Evolutionary conservation across 2,888 invertebrate genomes (phyloP).

Genomic region (Rotaria magnacalcarata): DNA sequence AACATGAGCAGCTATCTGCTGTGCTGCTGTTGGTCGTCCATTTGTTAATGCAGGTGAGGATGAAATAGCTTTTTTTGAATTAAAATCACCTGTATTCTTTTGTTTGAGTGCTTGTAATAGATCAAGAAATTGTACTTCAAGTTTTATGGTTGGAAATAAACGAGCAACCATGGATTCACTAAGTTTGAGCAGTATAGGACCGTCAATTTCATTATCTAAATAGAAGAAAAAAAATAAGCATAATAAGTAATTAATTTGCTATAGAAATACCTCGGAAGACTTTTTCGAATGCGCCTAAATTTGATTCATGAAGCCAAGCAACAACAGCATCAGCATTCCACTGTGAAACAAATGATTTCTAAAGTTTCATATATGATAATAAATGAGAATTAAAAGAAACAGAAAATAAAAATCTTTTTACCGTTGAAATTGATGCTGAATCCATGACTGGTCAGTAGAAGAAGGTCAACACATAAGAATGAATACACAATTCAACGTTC

Average conservation of each 20-base stretch:
- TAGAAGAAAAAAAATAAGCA: no score
- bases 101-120: conserved; percentile 1
- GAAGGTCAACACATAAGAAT: neutral
- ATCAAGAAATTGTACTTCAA: conserved; percentile 27
- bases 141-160: conserved; percentile 28
- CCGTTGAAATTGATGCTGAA: neutral
- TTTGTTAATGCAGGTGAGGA: neutral
- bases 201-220: conserved; percentile 31
- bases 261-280: neutral
- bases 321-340: neutral
- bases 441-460: neutral
- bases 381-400: neutral
- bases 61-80: neutral
- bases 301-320: conserved; percentile 15
- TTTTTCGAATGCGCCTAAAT: conserved; percentile 7
- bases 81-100: neutral
- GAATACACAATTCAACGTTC: neutral
- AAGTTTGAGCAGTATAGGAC: neutral
- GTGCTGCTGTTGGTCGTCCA: neutral
- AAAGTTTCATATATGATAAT: neutral
- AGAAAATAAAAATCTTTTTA: neutral
- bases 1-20: neutral
- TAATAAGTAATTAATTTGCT: no score
- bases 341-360: conserved; percentile 2
- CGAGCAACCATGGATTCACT: conserved; percentile 31